Base-by-base conservation (phyloP, 2,888 invertebrate species). In the Cylloceria caligata region DNA sequence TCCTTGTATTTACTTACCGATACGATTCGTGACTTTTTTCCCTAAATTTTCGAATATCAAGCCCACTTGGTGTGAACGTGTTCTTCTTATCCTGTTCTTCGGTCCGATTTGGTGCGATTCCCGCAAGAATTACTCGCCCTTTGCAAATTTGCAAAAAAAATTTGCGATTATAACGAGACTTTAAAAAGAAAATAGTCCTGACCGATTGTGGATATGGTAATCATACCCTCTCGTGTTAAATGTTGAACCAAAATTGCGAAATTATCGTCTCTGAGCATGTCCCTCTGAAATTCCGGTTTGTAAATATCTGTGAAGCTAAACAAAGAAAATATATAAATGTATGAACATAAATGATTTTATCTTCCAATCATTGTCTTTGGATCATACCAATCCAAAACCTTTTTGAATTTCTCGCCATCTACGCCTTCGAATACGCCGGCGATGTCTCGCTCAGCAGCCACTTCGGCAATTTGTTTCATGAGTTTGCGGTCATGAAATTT, bases 371-470 rank as follows among this genome's bases (percentile, higher is more conserved):
- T n/a, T n/a, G n/a, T n/a, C n/a, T n/a, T n/a, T n/a, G n/a, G n/a
- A n/a, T n/a, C n/a, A n/a, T 92, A 96, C 96, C 95, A 95, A 87
- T 93, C 93, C 19, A 95, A 89, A 39, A 95, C 93, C 75, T 93
- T 93, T 81, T 94, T 93, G 82, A 96, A 94, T 83, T 94, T 91
- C 69, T 95, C 93, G 21, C 95, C 95, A 42, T 95, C 95, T 19
- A 95, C 94, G 16, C 95, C 95, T 89, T 96, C 95, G 88, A 96
- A 95, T 9, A 96, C 94, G n/a, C 95, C 92, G 88, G 94, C 93
- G 0, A 95, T 95, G n/a, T 95, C 95, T 88, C 94, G 93, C 11
- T 94, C 94, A 0, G 93, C 93, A 0, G 95, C 95, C 42, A 94
- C 91, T 79, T 94, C 94, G 74, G 94, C 92, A 16, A 96, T 94